Evolutionary conservation across 2,797 vertebrate genomes (phyloP), one percentile per base, ranked within the genome.

Genomic region (Gymnothorax javanicus): DNA sequence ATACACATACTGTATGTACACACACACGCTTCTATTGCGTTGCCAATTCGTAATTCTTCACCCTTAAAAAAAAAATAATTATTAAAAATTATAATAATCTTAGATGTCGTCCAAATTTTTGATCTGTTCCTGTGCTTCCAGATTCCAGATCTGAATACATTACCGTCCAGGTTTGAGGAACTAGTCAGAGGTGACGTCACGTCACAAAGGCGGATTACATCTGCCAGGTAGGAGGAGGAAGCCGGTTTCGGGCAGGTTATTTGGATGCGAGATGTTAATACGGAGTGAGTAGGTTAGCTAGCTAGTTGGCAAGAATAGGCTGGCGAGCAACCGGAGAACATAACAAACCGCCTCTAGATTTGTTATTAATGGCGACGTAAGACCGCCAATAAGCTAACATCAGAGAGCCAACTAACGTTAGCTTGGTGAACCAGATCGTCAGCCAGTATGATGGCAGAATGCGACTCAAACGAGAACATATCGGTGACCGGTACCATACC

Each of bases 401-500:
- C 67, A 27, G 84, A 88, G 86, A 87, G 93, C 92, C 92, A 85
- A 89, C 4, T 43, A 25, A 43, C 33, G 33, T 43, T 43, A 43
- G 33, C 33, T 43, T 43, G 33, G 33, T 43, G 33, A 71, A 57
- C 60, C 75, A 50, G 88, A 71, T 88, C 85, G 50, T 12, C 75
- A 87, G 89, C 85, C 62, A 92, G 62, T 84, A 96, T 96, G 95
- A 96, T 96, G 96, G 92, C 94, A 89, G 95, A 96, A 89, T 96
- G 94, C 91, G 95, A 96, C 82, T 94, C 92, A 67, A 90, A 92
- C 87, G 94, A 94, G 88, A 90, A 92, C 0, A 94, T 93, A 64
- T 83, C 91, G 85, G 88, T 56, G 90, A 20, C 52, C 85, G 91
- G 91, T 87, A 83, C 89, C 6, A 89, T 71, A 43, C 33, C 33